Evolutionary conservation across 2,888 invertebrate species (phyloP).

Genomic region (Piscicola geometra): DNA sequence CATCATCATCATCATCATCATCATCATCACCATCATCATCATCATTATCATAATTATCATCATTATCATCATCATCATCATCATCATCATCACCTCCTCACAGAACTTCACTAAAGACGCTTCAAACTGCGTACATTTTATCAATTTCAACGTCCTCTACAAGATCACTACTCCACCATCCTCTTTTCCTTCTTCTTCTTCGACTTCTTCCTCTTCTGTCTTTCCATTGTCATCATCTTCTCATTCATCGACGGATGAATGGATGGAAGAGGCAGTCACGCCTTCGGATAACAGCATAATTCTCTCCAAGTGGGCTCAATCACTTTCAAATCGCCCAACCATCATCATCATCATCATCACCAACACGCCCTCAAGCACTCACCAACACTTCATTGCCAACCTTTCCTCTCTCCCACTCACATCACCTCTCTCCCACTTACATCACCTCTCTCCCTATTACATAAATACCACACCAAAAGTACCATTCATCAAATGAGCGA

Average conservation of each 20-base stretch:
- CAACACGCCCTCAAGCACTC: no score
- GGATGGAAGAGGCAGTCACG: conserved; percentile 13
- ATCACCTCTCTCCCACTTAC: no score
- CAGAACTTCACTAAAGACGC: conserved; percentile 2
- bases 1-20: conserved; percentile 25
- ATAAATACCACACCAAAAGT: no score
- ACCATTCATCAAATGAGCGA: no score
- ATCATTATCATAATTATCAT: not conserved
- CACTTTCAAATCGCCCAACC: no score
- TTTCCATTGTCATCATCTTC: no score
- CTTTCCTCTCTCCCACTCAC: no score
- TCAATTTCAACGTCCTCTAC: conserved; percentile 21
- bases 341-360: no score
- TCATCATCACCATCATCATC: conserved; percentile 11
- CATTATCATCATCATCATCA: conserved; percentile 3
- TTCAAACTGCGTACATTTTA: conserved; percentile 16
- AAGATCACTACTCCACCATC: not conserved
- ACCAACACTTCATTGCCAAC: no score
- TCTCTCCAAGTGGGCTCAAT: no score
- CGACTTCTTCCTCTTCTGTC: no score
- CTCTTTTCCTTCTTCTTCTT: not conserved
- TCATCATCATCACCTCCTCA: not conserved
- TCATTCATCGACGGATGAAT: not conserved
- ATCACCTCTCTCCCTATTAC: no score
- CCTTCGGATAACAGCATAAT: not conserved